A percentile compares a stretch with the other conserved stretches of the same genome.
These are phyloP conservation scores for Podiceps cristatus DNA, from an alignment of 2,113 vertebrate species.

Conservation along the genomic window DNA sequence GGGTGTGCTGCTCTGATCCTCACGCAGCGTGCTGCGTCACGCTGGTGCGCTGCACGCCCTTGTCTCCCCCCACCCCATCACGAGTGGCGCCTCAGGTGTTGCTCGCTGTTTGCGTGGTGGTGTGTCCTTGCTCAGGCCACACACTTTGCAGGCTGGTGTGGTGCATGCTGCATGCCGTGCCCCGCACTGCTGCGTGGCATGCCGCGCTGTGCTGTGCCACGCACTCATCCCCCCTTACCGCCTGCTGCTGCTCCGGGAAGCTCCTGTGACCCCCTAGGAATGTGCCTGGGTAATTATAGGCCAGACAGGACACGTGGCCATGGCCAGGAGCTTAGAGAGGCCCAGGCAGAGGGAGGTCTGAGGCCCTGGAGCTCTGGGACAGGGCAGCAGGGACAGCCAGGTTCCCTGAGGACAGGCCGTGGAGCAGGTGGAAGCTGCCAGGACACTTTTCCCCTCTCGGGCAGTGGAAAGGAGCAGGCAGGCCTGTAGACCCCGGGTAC, in stretches of 20 bases:
- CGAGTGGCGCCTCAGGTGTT: accelerated
- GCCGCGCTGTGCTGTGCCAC: not conserved
- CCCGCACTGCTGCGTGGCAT: not conserved
- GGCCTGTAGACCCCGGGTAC: accelerated
- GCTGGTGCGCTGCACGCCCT: accelerated
- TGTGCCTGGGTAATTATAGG: conserved; percentile 44
- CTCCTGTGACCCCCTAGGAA: conserved; percentile 48
- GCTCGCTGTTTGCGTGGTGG: accelerated
- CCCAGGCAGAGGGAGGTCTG: not conserved
- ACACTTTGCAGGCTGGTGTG: not conserved
- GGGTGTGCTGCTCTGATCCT: not conserved
- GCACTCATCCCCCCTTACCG: conserved; percentile 10
- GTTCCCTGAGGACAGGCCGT: not conserved
- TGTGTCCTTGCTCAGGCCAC: accelerated
- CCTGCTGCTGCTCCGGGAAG: not conserved
- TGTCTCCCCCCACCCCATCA: accelerated
- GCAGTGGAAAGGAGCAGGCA: not conserved
- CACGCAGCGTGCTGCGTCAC: accelerated
- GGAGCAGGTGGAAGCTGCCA: not conserved
- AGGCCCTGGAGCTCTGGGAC: accelerated
- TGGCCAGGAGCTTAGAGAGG: not conserved
- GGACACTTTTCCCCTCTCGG: not conserved
- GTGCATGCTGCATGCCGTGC: accelerated
- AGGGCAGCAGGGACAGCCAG: not conserved
- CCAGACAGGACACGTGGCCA: not conserved